These are phyloP conservation scores for Ariopsis seemanni DNA, from an alignment of 2,113 vertebrate genomes.

Conservation along the genomic window DNA sequence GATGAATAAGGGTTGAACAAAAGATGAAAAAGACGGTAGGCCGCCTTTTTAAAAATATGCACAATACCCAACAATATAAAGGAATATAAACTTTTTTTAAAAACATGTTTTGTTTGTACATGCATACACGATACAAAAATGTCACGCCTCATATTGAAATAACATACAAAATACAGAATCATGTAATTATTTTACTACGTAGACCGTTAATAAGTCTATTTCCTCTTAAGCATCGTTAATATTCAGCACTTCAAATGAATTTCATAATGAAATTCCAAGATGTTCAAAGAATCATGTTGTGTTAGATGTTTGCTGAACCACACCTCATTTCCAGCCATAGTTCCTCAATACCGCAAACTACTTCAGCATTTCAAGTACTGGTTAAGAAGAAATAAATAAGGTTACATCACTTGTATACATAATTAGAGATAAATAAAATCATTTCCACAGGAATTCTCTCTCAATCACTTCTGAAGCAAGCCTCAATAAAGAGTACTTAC, in stretches of 20 bases:
- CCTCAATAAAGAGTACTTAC: not conserved
- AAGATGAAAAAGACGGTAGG: not conserved
- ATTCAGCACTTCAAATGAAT: not conserved
- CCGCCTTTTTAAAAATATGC: not conserved
- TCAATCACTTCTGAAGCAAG: too few species aligned
- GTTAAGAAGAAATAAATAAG: not conserved
- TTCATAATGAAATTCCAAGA: not conserved
- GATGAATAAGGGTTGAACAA: not conserved
- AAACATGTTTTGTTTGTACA: not conserved
- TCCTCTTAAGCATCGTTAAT: not conserved
- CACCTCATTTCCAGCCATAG: not conserved
- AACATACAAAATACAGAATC: not conserved
- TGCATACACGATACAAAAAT: not conserved
- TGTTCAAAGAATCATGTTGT: not conserved
- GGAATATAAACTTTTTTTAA: too few species aligned
- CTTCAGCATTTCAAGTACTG: not conserved
- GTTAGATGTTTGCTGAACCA: not conserved
- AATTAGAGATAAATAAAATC: not conserved
- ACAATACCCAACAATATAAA: not conserved
- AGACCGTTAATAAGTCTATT: not conserved
- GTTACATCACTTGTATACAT: not conserved
- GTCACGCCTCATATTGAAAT: not conserved
- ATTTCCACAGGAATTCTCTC: not conserved
- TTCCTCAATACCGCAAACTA: not conserved
- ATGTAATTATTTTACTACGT: not conserved